A percentile compares a stretch with the other conserved stretches of the same genome.
These are phyloP conservation scores for Tenodera sinensis DNA, from an alignment of 2,888 invertebrate genomes.

Conservation along the genomic window DNA sequence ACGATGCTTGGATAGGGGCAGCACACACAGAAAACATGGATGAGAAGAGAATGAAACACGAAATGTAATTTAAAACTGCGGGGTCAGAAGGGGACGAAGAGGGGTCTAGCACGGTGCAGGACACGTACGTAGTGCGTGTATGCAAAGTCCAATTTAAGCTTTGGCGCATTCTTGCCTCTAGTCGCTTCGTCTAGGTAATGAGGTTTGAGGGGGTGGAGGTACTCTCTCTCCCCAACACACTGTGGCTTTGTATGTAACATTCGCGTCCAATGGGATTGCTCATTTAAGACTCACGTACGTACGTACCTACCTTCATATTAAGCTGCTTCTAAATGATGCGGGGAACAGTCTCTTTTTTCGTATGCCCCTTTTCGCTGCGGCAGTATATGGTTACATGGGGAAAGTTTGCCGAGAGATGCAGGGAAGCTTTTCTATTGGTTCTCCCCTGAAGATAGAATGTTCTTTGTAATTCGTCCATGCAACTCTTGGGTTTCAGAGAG, in stretches of 20 bases:
- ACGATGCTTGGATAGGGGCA: neutral
- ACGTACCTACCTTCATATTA: neutral
- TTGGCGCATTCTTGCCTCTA: neutral
- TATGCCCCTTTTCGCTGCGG: neutral
- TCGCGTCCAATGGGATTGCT: neutral
- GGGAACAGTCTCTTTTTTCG: neutral
- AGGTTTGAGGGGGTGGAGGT: neutral
- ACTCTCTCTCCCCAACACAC: neutral
- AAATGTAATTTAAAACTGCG: neutral
- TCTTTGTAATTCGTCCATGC: neutral
- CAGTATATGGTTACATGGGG: neutral
- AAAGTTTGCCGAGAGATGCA: neutral
- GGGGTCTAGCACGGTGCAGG: neutral
- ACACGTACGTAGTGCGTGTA: neutral
- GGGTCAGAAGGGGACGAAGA: neutral
- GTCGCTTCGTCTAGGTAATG: neutral
- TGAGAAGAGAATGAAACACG: neutral
- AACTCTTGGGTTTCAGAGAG: neutral
- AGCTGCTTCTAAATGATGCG: neutral
- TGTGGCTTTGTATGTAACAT: neutral
- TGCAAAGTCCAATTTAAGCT: neutral
- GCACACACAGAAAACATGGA: neutral
- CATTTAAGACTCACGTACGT: neutral
- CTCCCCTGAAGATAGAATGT: neutral
- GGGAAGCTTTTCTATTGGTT: neutral